Base-by-base conservation (phyloP, 2,888 invertebrate genomes). In the Cosmorhoe ocellata region DNA sequence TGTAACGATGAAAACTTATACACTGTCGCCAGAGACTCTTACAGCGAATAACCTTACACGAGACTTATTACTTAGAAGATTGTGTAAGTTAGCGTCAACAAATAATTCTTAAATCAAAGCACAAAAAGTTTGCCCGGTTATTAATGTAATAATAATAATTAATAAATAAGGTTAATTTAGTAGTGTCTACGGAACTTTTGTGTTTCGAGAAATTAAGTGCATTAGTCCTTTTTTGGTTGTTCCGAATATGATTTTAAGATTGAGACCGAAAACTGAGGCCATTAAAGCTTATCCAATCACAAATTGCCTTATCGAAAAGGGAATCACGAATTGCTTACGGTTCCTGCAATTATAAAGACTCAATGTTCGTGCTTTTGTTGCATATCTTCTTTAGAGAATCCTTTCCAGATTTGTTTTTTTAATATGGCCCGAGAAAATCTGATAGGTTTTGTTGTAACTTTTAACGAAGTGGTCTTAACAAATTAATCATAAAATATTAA, bases 261-360 rank as follows among this genome's bases (percentile, higher is more conserved):
- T n/a, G n/a, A 1, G 18, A 7, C n/a, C 3, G 7, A 36, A 36
- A 22, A 11, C 6, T n/a, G 13, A 26, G 10, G 11, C 11, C 46
- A 38, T 33, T 12, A 39, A 46, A 30, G 9, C 36, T 31, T 47
- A 37, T 18, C 32, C 31, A 13, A 18, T 12, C 32, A 28, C 27
- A 38, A 42, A 42, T 38, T 41, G 37, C 41, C 7, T 24, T 22
- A 27, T 28, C 24, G 33, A 28, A 30, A 38, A 46, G 28, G 24
- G 38, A 37, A 51, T 51, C 46, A 46, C 32, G 6, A 52, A 52
- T 43, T 47, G 12, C 26, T 38, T 44, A 52, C 47, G 47, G 52
- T 48, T 31, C 39, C 31, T 34, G 31, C 31, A 52, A 43, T 48
- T 36, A 36, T 13, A 26, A 24, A 43, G 34, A 39, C 22, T 12